Percentiles rank a stretch among this genome's conserved stretches.
These are phyloP conservation scores for Drosophila simulans DNA, from an alignment of 1,140 invertebrate genomes.

Conservation along the genomic window DNA sequence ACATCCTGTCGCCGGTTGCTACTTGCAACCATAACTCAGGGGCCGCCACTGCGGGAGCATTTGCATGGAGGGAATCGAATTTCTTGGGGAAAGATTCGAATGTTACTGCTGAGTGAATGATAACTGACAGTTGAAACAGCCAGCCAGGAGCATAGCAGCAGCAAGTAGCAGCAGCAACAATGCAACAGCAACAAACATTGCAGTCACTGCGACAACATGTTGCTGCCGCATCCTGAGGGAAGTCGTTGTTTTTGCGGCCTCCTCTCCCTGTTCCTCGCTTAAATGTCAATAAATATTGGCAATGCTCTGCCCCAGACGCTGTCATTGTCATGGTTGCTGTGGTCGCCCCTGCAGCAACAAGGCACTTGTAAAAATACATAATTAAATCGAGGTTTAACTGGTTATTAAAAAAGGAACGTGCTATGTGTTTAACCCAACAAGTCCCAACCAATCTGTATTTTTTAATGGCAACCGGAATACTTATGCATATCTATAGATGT, in stretches of 20 bases:
- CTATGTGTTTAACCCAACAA: too few species aligned
- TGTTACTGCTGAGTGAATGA: conserved; percentile 74
- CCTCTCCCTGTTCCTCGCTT: conserved; percentile 33
- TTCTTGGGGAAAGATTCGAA: conserved; percentile 50
- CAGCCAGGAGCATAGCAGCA: conserved; percentile 39
- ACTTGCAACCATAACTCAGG: conserved; percentile 38
- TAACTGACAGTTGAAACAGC: conserved; percentile 76
- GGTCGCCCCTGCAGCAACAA: conserved; percentile 23
- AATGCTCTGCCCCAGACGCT: conserved; percentile 58
- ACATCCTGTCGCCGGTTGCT: conserved; percentile 38
- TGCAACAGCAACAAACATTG: conserved; percentile 10
- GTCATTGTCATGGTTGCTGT: conserved; percentile 69
- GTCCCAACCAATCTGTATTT: too few species aligned
- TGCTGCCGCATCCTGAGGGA: conserved; percentile 47
- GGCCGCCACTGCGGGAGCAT: conserved; percentile 22
- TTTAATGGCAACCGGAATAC: too few species aligned
- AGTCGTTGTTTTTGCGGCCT: conserved; percentile 41
- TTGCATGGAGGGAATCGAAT: conserved; percentile 59
- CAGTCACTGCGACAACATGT: conserved; percentile 37
- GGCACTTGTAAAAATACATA: conserved; percentile 12
- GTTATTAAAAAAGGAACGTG: background rate
- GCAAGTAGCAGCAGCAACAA: conserved; percentile 15
- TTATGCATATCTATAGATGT: too few species aligned
- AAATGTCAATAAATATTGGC: conserved; percentile 82
- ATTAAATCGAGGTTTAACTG: too few species aligned